Conservation (phyloP, 2,888 invertebrate genomes). For the Thumatha senex region DNA sequence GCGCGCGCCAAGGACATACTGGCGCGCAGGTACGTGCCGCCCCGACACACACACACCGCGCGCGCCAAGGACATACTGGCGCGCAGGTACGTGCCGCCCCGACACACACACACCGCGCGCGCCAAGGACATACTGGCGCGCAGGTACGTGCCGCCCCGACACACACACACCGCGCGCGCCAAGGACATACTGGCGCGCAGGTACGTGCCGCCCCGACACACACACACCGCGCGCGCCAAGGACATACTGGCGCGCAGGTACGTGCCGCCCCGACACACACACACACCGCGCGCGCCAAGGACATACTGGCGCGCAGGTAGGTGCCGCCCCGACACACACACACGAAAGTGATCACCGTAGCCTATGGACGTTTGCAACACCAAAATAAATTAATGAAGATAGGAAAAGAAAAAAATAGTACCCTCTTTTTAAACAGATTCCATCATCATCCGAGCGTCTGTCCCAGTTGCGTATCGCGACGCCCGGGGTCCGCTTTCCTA, state of each 20-base stretch:
- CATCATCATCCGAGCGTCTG: no score
- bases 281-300: slow-evolving; percentile 81
- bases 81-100: not conserved
- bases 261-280: slow-evolving; percentile 76
- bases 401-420: no score
- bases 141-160: not conserved
- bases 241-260: no score
- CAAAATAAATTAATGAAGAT: no score
- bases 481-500: no score
- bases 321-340: no score
- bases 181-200: not conserved
- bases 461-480: no score
- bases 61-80: not conserved
- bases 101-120: slow-evolving; percentile 85
- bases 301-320: not conserved
- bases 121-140: not conserved
- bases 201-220: no score
- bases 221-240: slow-evolving; percentile 90
- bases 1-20: not conserved
- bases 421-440: no score
- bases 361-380: not conserved
- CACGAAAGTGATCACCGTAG: not conserved
- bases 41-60: no score
- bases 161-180: slow-evolving; percentile 81
- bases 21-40: not conserved